Evolutionary conservation across 2,888 invertebrate species (phyloP).

Genomic region (Neoascia interrupta): DNA sequence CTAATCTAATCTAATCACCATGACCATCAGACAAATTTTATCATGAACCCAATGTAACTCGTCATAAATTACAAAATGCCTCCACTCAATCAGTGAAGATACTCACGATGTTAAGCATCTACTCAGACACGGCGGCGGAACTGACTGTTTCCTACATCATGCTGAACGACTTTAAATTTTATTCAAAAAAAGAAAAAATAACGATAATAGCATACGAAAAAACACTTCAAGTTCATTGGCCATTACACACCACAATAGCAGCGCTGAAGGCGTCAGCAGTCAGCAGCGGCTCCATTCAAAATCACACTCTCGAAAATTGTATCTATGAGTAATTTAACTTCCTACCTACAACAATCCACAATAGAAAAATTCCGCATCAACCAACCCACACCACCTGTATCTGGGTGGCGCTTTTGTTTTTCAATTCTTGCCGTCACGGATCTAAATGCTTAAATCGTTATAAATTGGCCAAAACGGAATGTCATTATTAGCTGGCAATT

Average conservation of each 20-base stretch:
- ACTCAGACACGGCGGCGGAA: slow-evolving; percentile 13
- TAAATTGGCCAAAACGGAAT: slow-evolving; percentile 57
- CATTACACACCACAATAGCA: slow-evolving; percentile 13
- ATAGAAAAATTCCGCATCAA: no score
- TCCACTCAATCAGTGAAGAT: slow-evolving; percentile 13
- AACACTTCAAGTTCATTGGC: slow-evolving; percentile 44
- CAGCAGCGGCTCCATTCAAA: no score
- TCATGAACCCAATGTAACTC: no score
- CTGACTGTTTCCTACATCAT: slow-evolving; percentile 30
- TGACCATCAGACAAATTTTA: no score
- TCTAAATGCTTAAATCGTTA: slow-evolving; percentile 41
- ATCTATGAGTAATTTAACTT: no score
- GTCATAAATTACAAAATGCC: no score
- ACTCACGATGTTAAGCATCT: background rate
- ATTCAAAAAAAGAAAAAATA: no score
- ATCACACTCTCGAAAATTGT: no score
- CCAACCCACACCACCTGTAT: slow-evolving; percentile 44
- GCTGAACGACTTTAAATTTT: slow-evolving; percentile 26
- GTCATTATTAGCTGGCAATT: slow-evolving; percentile 40
- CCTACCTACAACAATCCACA: no score
- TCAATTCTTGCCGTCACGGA: slow-evolving; percentile 53
- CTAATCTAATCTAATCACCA: no score
- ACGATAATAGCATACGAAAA: no score
- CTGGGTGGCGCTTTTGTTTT: slow-evolving; percentile 36
- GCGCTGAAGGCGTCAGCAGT: slow-evolving; percentile 13